phyloP scores from a whole-genome alignment of 2,113 vertebrate genomes.

The Phalacrocorax aristotelis region DNA sequence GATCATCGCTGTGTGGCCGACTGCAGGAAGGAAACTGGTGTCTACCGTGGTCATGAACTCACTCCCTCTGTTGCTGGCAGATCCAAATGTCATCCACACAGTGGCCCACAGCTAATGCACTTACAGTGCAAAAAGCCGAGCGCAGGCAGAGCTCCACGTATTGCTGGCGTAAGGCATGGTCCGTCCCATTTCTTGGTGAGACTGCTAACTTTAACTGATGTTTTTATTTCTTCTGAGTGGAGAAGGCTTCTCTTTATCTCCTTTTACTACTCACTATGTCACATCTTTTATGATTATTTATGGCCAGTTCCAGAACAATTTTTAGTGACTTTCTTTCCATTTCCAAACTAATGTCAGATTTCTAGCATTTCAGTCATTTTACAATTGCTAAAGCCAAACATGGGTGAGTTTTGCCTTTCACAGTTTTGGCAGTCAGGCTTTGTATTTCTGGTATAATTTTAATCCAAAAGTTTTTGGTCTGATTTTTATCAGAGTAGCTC shows the following conservation, averaged over 20 bases:
- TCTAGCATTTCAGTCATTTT: background rate
- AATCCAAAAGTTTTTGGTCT: background rate
- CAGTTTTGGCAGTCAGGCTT: background rate
- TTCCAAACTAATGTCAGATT: background rate
- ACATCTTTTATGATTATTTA: background rate
- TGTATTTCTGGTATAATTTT: background rate
- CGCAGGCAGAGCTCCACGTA: background rate
- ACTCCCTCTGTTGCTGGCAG: background rate
- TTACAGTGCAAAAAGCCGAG: background rate
- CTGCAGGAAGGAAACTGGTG: background rate
- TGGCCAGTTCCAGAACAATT: background rate
- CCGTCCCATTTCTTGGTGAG: rapidly evolving
- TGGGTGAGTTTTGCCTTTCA: background rate
- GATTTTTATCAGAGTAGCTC: background rate
- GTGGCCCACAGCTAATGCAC: background rate
- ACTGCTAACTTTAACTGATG: background rate
- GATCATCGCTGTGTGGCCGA: background rate
- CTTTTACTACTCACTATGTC: background rate
- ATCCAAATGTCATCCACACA: background rate
- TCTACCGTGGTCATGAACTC: background rate
- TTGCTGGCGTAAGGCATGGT: rapidly evolving
- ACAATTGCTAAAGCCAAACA: background rate
- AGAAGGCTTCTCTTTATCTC: background rate
- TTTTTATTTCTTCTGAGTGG: background rate
- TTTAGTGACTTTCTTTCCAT: background rate